phyloP scores from a whole-genome alignment of 2,888 invertebrate genomes.

The Lagria hirta region DNA sequence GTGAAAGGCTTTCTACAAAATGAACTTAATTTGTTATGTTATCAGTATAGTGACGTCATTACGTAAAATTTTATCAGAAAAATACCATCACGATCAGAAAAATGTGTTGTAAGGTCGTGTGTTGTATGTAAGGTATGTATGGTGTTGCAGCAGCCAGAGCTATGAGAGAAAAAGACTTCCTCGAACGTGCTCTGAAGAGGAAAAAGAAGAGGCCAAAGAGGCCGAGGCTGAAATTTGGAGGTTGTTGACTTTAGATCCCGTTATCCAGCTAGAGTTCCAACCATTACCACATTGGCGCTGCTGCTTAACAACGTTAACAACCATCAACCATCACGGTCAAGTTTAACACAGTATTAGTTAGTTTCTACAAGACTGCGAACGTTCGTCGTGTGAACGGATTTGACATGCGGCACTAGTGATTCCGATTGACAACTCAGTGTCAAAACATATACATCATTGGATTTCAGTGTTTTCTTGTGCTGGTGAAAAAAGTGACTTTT shows the following conservation, averaged over 20 bases:
- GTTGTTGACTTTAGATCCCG: slow-evolving; percentile 51
- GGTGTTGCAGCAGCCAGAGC: slow-evolving; percentile 12
- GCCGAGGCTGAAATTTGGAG: slow-evolving; percentile 48
- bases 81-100: no score
- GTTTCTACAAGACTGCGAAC: slow-evolving; percentile 50
- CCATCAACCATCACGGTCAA: slow-evolving; percentile 55
- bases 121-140: no score
- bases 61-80: no score
- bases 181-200: slow-evolving; percentile 40
- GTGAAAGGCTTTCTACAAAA: no score
- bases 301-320: no score
- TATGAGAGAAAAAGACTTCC: slow-evolving; percentile 37
- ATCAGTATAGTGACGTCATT: no score
- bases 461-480: slow-evolving; percentile 26
- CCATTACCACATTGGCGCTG: slow-evolving; percentile 49
- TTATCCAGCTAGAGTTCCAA: slow-evolving; percentile 46
- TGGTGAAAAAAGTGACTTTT: slow-evolving; percentile 35
- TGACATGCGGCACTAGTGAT: slow-evolving; percentile 34
- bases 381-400: slow-evolving; percentile 36
- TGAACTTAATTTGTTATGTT: no score
- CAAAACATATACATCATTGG: slow-evolving; percentile 11
- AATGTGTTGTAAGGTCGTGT: no score
- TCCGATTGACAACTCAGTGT: slow-evolving; percentile 29
- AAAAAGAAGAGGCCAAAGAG: slow-evolving; percentile 35
- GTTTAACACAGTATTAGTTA: slow-evolving; percentile 51